A percentile compares a stretch with the other conserved stretches of the same genome.
Conservation (phyloP, 1,140 invertebrate species). For the Callitettix versicolor region DNA sequence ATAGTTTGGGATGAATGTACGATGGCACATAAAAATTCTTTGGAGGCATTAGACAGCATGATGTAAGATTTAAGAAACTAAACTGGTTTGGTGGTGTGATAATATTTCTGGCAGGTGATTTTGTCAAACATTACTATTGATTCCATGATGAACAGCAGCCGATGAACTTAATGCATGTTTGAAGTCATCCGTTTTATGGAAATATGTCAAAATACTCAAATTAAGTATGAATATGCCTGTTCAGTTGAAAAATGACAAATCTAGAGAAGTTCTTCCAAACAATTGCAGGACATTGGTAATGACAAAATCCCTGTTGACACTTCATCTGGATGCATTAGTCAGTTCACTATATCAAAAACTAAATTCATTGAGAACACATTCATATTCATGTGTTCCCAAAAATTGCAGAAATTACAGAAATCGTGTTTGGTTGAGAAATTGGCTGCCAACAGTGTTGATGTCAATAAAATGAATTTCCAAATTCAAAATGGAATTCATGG, state of each 20-base stretch:
- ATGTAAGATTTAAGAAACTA: background rate
- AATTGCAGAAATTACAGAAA: constrained; percentile 31
- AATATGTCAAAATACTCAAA: constrained; percentile 27
- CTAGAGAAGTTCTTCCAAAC: constrained; percentile 25
- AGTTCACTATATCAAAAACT: constrained; percentile 24
- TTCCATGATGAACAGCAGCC: constrained; percentile 30
- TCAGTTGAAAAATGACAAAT: constrained; percentile 24
- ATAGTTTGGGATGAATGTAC: constrained; percentile 28
- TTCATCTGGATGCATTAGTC: constrained; percentile 20
- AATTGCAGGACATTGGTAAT: constrained; percentile 20
- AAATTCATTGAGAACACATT: constrained; percentile 31
- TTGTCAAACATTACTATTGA: constrained; percentile 28
- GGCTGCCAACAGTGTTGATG: constrained; percentile 32
- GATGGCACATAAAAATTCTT: constrained; percentile 24
- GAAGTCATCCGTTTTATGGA: constrained; percentile 33
- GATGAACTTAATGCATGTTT: constrained; percentile 35
- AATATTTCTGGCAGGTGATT: no score
- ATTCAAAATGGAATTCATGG: constrained; percentile 22
- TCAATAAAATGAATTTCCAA: constrained; percentile 29
- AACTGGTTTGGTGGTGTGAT: no score
- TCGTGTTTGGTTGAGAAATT: constrained; percentile 33
- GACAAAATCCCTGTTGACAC: background rate
- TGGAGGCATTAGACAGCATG: no score
- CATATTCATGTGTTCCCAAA: constrained; percentile 34
- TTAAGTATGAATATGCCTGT: constrained; percentile 31